Evolutionary conservation across 2,113 vertebrate species (phyloP).

Genomic region (Carassius gibelio): DNA sequence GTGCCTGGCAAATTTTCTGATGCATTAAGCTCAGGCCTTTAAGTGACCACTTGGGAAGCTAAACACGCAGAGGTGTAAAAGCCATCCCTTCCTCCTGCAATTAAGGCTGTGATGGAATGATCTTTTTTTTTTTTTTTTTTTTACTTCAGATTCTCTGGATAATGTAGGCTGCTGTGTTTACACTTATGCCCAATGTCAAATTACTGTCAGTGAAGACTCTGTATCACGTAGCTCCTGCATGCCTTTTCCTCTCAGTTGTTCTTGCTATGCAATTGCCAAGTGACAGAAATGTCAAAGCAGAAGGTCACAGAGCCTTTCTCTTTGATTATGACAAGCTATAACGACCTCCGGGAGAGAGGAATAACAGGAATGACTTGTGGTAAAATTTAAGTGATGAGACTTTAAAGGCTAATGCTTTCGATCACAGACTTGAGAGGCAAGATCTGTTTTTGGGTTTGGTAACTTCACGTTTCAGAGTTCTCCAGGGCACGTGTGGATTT

Average conservation of each 20-base stretch:
- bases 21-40: slow-evolving; percentile 42
- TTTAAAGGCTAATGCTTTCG: slow-evolving; percentile 22
- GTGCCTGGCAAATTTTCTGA: slow-evolving; percentile 22
- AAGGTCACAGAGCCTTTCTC: slow-evolving; percentile 7
- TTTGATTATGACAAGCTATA: slow-evolving; percentile 30
- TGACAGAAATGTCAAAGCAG: slow-evolving; percentile 29
- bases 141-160: not conserved
- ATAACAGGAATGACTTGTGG: not conserved
- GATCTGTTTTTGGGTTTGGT: not conserved
- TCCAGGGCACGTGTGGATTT: not conserved
- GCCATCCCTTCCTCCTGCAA: slow-evolving; percentile 1
- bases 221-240: not conserved
- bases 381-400: slow-evolving; percentile 21
- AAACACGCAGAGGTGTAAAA: slow-evolving; percentile 8
- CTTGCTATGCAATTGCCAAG: slow-evolving; percentile 8
- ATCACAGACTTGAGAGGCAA: not conserved
- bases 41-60: not conserved
- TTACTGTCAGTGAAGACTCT: not conserved
- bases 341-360: not conserved
- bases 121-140: not conserved
- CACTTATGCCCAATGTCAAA: not conserved
- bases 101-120: not conserved
- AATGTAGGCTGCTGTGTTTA: not conserved
- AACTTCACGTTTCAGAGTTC: not conserved
- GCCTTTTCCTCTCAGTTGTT: not conserved